Conservation (phyloP, 2,797 vertebrate genomes). For the Argentina silus region DNA sequence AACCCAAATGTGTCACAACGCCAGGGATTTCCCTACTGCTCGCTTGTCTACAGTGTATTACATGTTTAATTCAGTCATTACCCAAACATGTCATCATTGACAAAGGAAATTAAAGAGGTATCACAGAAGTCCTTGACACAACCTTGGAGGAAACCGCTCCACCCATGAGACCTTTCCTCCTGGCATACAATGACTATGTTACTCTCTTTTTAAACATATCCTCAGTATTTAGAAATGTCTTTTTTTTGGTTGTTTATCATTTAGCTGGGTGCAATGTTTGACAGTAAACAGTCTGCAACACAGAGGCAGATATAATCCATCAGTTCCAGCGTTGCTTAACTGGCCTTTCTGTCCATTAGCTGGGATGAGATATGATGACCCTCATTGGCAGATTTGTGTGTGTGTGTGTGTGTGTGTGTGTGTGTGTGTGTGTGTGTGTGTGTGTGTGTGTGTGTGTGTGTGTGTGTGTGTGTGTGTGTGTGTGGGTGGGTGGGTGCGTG, state of each 20-base stretch:
- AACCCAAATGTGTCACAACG: too few relatives aligned
- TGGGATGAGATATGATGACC: not conserved
- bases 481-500: not conserved
- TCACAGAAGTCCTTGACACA: too few relatives aligned
- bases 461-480: not conserved
- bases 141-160: too few relatives aligned
- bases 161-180: too few relatives aligned
- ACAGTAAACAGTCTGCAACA: constrained; percentile 25
- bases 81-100: too few relatives aligned
- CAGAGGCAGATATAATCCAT: constrained; percentile 35
- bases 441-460: not conserved
- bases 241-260: constrained; percentile 26
- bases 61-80: too few relatives aligned
- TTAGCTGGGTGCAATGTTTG: constrained; percentile 17
- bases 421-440: constrained; percentile 7
- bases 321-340: constrained; percentile 49
- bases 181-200: not conserved
- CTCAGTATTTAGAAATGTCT: not conserved
- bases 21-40: too few relatives aligned
- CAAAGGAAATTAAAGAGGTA: too few relatives aligned
- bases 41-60: too few relatives aligned
- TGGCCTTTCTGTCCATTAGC: constrained; percentile 39
- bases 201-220: constrained; percentile 19
- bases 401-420: constrained; percentile 22
- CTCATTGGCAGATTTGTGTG: constrained; percentile 15